These are phyloP conservation scores for Pterois miles DNA, from an alignment of 2,797 vertebrate genomes.

Conservation along the genomic window DNA sequence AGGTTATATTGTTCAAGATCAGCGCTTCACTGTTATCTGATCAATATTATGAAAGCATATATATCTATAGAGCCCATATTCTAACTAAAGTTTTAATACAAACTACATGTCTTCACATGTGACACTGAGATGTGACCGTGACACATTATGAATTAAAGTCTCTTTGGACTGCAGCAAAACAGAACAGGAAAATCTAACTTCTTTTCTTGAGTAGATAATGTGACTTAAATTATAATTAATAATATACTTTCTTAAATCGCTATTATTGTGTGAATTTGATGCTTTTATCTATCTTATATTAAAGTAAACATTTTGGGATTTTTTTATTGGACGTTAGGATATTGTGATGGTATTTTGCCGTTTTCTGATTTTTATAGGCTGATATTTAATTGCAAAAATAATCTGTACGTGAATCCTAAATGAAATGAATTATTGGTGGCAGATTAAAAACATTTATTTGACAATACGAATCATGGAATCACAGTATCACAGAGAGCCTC, in stretches of 20 bases:
- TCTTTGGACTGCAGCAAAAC: neutral
- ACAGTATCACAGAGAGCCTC: too few relatives aligned
- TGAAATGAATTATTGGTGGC: too few relatives aligned
- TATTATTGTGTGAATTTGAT: neutral
- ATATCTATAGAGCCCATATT: too few relatives aligned
- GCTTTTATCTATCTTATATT: neutral
- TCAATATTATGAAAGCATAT: neutral
- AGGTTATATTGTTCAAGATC: neutral
- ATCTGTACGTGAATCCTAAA: too few relatives aligned
- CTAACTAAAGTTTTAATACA: neutral
- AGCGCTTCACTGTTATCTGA: neutral
- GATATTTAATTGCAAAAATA: neutral
- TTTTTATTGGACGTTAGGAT: neutral
- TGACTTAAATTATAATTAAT: neutral
- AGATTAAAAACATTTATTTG: too few relatives aligned
- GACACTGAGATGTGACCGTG: neutral
- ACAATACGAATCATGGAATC: too few relatives aligned
- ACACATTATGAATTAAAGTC: too few relatives aligned
- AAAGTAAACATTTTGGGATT: neutral
- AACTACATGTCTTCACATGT: neutral
- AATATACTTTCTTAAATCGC: neutral
- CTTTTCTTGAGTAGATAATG: neutral
- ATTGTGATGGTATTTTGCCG: neutral
- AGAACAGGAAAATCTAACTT: too few relatives aligned
- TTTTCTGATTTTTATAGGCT: neutral